Evolutionary conservation across 1,140 invertebrate species (phyloP).

Genomic region (Bathynomus jamesi): DNA sequence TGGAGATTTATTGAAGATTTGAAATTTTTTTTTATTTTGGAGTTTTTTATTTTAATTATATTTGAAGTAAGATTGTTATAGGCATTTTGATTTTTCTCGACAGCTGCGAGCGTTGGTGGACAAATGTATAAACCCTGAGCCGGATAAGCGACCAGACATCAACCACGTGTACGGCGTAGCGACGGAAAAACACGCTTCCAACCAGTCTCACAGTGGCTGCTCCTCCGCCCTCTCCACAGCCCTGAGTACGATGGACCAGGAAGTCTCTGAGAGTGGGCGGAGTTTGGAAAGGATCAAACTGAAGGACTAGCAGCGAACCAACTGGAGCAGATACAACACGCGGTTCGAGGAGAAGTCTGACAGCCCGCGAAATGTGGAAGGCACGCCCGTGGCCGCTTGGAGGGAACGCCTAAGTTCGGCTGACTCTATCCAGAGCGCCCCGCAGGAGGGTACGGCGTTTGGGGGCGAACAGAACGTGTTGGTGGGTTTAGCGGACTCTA

Average conservation of each 20-base stretch:
- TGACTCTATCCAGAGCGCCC: not conserved
- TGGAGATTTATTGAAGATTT: no score
- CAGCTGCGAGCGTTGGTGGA: slow-evolving; percentile 52
- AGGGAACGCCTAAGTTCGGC: not conserved
- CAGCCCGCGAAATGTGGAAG: not conserved
- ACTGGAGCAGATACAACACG: not conserved
- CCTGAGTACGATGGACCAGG: not conserved
- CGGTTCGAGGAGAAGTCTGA: not conserved
- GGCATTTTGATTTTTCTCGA: no score
- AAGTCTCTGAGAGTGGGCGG: not conserved
- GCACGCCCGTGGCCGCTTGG: no score
- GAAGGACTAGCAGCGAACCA: not conserved
- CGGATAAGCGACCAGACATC: slow-evolving; percentile 52
- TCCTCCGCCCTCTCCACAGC: not conserved
- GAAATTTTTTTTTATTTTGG: no score
- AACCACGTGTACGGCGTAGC: slow-evolving; percentile 43
- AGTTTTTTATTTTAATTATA: no score
- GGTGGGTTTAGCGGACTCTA: not conserved
- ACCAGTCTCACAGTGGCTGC: not conserved
- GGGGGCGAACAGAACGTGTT: not conserved
- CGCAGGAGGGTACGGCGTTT: not conserved
- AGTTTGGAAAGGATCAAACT: not conserved
- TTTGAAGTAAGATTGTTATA: no score
- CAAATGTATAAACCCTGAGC: slow-evolving; percentile 53
- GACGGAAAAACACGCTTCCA: not conserved